Base-by-base conservation (phyloP, 2,888 invertebrate genomes). In the Cheilosia urbana region DNA sequence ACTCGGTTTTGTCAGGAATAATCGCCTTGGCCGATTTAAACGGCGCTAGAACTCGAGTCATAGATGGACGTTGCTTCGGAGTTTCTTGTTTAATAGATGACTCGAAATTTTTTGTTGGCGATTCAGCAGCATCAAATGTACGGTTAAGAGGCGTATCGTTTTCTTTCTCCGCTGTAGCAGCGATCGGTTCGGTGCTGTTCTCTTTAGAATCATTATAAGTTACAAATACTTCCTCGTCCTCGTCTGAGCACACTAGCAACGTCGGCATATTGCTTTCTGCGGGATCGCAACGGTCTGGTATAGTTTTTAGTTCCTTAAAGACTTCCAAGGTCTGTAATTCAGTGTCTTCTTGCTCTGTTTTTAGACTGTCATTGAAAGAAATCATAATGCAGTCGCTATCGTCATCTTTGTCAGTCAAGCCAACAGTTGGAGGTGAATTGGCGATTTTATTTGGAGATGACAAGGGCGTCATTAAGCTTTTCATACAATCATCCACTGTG, bases 11-110 rank as follows among this genome's bases (percentile, higher is more conserved):
- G 34, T 71, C 53, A 15, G 81, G 62, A 53, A 66, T 49, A 17
- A 66, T 63, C 19, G 63, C 24, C 7, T 65, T 68, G 4, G 55
- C 87, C 7, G 40, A 40, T 13, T 89, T 90, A 4, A 87, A 89
- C 0, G 91, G 90, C 2, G 90, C 91, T 1, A 89, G 88, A 37
- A 88, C 87, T 5, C 88, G 88, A 75, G 73, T 85, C 4, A 72
- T 72, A 34, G 87, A 88, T 1, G 79, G 68, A 27, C 68, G 72
- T 17, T 63, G 37, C 0, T 60, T 55, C 6, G 37, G 49, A 3
- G 34, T 40, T 53, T 83, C 80, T 24, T 76, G 40, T 9, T 75
- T 68, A 2, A 15, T 21, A 15, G 21, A n/a, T n/a, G n/a, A 45
- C 11, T 77, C 75, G 5, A 76, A 55, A 13, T 75, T 69, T 72